These are phyloP conservation scores for Lasius platythorax DNA, from an alignment of 2,888 invertebrate genomes.

Conservation along the genomic window DNA sequence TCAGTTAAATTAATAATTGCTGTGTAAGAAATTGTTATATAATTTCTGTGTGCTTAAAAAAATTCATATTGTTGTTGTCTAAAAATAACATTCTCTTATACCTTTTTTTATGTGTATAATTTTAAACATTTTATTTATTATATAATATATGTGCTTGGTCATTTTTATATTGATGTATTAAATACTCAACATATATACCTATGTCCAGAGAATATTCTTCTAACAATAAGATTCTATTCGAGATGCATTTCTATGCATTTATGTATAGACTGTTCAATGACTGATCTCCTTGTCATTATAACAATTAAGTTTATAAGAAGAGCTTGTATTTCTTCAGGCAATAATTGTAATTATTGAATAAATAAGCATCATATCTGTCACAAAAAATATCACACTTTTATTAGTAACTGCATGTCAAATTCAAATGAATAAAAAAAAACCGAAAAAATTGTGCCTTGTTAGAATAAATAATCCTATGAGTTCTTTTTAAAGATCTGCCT, in stretches of 20 bases:
- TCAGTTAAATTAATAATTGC: neutral
- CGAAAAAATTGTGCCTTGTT: conserved; percentile 11
- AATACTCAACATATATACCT: too few relatives aligned
- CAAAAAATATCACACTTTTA: conserved; percentile 9
- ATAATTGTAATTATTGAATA: conserved; percentile 69
- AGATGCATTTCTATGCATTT: conserved; percentile 13
- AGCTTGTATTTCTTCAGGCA: conserved; percentile 54
- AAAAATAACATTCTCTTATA: neutral
- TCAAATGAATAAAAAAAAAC: conserved; percentile 34
- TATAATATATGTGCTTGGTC: neutral
- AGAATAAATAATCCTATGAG: conserved; percentile 9
- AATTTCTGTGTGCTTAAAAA: neutral
- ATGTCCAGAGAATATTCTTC: neutral
- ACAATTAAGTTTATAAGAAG: conserved; percentile 9
- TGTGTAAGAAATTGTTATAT: neutral
- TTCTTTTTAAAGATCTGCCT: neutral
- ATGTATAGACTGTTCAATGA: conserved; percentile 21
- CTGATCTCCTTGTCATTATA: conserved; percentile 26
- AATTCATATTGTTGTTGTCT: neutral
- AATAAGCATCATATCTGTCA: conserved; percentile 43
- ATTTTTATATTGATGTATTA: neutral
- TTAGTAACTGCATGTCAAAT: conserved; percentile 45
- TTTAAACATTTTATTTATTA: neutral
- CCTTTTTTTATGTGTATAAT: neutral
- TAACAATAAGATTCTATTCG: neutral